A percentile compares a stretch with the other conserved stretches of the same genome.
These are phyloP conservation scores for Hoplodrina ambigua DNA, from an alignment of 2,888 invertebrate genomes.

Conservation along the genomic window DNA sequence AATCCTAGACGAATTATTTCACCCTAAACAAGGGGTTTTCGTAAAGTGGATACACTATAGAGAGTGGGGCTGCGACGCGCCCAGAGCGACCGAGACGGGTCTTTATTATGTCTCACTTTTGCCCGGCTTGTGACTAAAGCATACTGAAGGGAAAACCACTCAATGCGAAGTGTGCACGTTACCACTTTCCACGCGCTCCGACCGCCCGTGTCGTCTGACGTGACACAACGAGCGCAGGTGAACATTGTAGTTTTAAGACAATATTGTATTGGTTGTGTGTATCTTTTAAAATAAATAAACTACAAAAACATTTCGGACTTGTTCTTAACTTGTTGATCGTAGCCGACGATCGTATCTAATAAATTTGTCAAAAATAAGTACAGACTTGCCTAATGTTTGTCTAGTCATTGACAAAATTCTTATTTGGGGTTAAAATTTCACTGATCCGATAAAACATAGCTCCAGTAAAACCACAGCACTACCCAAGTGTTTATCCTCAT, in stretches of 20 bases:
- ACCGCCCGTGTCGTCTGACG: conserved; percentile 14
- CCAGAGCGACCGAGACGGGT: conserved; percentile 74
- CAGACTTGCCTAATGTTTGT: not conserved
- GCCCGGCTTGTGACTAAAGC: conserved; percentile 78
- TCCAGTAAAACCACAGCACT: conserved; percentile 9
- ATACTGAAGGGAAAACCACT: conserved; percentile 79
- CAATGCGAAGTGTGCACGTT: conserved; percentile 67
- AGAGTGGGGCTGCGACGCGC: conserved; percentile 65
- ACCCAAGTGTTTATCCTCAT: conserved; percentile 35
- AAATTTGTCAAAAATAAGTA: not conserved
- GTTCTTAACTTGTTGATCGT: not conserved
- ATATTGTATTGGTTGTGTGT: not conserved
- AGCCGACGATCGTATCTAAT: not conserved
- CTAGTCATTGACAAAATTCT: not conserved
- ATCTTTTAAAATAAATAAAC: not conserved
- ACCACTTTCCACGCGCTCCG: conserved; percentile 44
- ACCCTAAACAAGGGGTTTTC: conserved; percentile 63
- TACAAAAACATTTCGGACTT: not conserved
- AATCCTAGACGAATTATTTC: conserved; percentile 64
- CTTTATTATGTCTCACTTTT: conserved; percentile 81
- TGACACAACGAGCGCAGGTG: conserved; percentile 12
- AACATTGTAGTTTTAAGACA: conserved; percentile 5
- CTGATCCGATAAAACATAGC: conserved; percentile 1
- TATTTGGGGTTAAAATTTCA: not conserved
- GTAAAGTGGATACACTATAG: conserved; percentile 61